Percentiles rank a stretch among this genome's conserved stretches.
Evolutionary conservation across 2,797 vertebrate species (phyloP).

Genomic region (Coregonus suidteri): DNA sequence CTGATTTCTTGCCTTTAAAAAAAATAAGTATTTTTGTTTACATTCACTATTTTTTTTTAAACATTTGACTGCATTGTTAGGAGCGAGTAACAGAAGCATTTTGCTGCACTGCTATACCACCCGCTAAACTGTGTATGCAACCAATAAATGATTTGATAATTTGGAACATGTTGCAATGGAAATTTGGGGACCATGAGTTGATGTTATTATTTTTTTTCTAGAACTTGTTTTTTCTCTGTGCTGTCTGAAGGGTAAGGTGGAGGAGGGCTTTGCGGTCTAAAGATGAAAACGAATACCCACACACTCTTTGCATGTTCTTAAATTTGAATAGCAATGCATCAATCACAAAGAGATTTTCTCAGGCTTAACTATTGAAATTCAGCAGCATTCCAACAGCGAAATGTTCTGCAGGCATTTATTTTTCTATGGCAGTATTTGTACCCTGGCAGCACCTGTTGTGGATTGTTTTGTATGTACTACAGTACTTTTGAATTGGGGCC

Average conservation of each 20-base stretch:
- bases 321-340: background rate
- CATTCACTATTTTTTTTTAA: too few species aligned
- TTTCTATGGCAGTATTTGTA: background rate
- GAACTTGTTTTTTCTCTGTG: background rate
- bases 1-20: too few species aligned
- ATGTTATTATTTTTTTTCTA: background rate
- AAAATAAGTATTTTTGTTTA: too few species aligned
- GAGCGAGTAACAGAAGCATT: too few species aligned
- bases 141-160: too few species aligned
- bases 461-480: background rate
- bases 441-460: background rate
- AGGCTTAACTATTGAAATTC: background rate
- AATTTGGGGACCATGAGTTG: too few species aligned
- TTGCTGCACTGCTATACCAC: too few species aligned
- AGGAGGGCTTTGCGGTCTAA: background rate
- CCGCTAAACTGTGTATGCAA: too few species aligned
- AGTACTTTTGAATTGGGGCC: background rate
- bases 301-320: background rate
- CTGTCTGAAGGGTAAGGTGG: background rate
- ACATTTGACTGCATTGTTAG: too few species aligned
- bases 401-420: background rate
- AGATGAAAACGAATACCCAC: background rate
- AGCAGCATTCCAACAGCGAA: background rate
- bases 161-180: too few species aligned
- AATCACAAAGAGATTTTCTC: background rate